phyloP scores from a whole-genome alignment of 2,888 invertebrate genomes.

The Mesochorus sp. region DNA sequence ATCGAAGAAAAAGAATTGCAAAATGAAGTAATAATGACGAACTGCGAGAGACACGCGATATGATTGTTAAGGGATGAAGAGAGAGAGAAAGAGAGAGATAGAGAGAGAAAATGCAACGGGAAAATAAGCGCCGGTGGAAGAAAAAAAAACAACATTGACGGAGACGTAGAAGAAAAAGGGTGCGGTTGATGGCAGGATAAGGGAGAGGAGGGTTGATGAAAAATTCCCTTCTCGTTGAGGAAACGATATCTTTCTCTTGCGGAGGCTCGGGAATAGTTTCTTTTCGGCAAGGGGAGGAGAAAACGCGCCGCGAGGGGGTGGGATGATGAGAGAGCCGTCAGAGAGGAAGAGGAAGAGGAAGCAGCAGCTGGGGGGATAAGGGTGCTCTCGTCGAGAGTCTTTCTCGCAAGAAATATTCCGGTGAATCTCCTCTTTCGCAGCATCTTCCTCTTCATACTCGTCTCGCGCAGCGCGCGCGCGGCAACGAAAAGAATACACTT shows the following conservation, averaged over 20 bases:
- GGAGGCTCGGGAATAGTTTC: slow-evolving; percentile 47
- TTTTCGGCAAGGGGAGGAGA: slow-evolving; percentile 14
- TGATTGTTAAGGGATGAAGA: neutral
- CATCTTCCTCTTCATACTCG: neutral
- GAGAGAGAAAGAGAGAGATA: neutral
- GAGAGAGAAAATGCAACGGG: neutral
- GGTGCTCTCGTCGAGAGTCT: slow-evolving; percentile 55
- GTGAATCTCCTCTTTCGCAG: slow-evolving; percentile 30
- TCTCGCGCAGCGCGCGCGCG: neutral
- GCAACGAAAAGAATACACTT: slow-evolving; percentile 50
- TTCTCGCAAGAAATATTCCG: slow-evolving; percentile 54
- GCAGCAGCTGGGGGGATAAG: slow-evolving; percentile 41
- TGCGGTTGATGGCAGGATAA: neutral
- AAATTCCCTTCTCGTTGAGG: slow-evolving; percentile 56
- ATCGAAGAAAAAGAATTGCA: slow-evolving; percentile 13
- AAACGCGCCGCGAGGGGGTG: slow-evolving; percentile 21
- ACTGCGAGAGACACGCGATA: neutral
- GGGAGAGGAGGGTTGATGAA: slow-evolving; percentile 47
- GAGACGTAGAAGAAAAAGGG: slow-evolving; percentile 22
- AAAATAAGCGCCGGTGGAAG: slow-evolving; percentile 6
- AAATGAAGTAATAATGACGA: slow-evolving; percentile 33
- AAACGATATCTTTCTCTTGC: slow-evolving; percentile 43
- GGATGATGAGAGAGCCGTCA: slow-evolving; percentile 55
- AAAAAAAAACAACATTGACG: slow-evolving; percentile 21
- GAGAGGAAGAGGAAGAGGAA: slow-evolving; percentile 59